Base-by-base conservation (phyloP, 2,797 vertebrate genomes). In the Heterohyrax brucei region DNA sequence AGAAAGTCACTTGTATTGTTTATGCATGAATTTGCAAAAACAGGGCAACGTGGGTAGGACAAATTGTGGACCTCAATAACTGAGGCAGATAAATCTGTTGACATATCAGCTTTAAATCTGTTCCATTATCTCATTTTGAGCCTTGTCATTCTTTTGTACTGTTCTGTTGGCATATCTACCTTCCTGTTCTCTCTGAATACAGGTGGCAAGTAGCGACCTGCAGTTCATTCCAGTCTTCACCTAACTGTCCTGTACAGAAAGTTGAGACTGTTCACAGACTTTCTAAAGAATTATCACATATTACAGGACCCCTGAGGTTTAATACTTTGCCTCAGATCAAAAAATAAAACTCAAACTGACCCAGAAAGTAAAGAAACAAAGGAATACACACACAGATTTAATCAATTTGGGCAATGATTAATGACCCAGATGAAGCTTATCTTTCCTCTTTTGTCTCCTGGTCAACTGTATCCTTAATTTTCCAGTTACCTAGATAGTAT, bases 271-370 rank as follows among this genome's bases (percentile, higher is more conserved):
- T 50, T 87, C 26, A 92, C 44, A 95, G 33, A 10, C 22, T 86
- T 70, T 89, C 48, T 78, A 59, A 79, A 79, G 21, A 90, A 82
- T 6, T 33, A 85, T 48, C 81, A 9, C 46, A 82, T 28, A 56
- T 30, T 75, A 79, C 12, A 95, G 48, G 46, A 53, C 46, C n/a
- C 50, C 19, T 70, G 46, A 50, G 50, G 44, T 33, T 84, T 87
- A 84, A 80, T 64, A 85, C 12, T 92, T 46, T 76, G 50, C 53
- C 81, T 88, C 8, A 62, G 72, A 93, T 78, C 44, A 94, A 81
- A 76, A 76, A 96, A 62, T 82, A 79, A 92, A 96, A 95, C 85
- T 61, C 33, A 90, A 91, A 91, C 70, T 96, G 44, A 80, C 64
- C n/a, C 59, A 92, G 64, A 79, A 91, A 88, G 44, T 62, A 94